Percentiles rank a stretch among this genome's conserved stretches.
Conservation (phyloP, 2,113 vertebrate genomes). For the Scophthalmus maximus region DNA sequence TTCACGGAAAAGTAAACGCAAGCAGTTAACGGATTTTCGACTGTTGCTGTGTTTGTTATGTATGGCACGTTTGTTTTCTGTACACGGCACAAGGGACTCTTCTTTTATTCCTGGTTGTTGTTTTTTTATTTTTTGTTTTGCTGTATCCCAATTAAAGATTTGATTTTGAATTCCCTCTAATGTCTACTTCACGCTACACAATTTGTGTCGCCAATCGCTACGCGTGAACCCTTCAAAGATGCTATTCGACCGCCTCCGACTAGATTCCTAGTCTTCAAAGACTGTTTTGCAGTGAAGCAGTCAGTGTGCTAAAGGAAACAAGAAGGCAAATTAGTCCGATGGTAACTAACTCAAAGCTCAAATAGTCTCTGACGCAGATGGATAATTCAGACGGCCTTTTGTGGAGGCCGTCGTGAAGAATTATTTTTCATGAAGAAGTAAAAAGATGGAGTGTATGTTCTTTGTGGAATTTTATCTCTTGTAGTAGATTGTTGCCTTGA, state of each 20-base stretch:
- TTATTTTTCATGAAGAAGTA: not conserved
- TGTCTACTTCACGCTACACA: too few relatives aligned
- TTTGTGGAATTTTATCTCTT: not conserved
- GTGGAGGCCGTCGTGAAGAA: too few relatives aligned
- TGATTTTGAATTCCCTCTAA: too few relatives aligned
- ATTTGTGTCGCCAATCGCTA: too few relatives aligned
- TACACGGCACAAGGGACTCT: not conserved
- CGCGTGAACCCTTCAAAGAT: too few relatives aligned
- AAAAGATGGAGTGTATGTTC: not conserved
- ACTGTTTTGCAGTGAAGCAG: not conserved
- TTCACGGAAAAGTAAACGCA: not conserved
- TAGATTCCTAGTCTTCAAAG: too few relatives aligned
- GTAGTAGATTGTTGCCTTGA: not conserved
- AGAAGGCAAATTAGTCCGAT: slow-evolving; percentile 30
- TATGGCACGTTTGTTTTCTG: not conserved
- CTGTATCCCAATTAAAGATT: too few relatives aligned
- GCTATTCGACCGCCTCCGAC: too few relatives aligned
- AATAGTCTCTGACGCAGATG: slow-evolving; percentile 12
- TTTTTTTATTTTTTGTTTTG: too few relatives aligned
- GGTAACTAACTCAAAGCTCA: slow-evolving; percentile 33
- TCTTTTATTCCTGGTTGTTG: too few relatives aligned
- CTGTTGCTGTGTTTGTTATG: not conserved
- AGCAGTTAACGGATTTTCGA: not conserved
- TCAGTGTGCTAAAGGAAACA: slow-evolving; percentile 23
- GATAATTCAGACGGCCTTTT: slow-evolving; percentile 19